Percentiles rank a stretch among this genome's conserved stretches.
phyloP scores from a whole-genome alignment of 2,113 vertebrate genomes.

The crab-eating macaque (Macaca fascicularis) region DNA sequence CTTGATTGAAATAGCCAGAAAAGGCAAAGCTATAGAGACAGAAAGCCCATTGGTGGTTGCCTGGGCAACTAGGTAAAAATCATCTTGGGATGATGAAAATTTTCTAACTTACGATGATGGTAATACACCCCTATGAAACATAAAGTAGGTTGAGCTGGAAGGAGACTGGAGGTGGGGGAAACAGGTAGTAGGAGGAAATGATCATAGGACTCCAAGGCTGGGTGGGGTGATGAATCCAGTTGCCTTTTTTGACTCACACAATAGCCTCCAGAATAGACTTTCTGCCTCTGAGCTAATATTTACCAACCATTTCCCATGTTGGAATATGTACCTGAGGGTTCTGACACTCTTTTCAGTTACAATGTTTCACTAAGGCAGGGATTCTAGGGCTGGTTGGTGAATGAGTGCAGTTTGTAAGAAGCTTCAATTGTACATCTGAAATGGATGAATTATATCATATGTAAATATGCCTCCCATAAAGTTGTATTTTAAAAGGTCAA shows the following conservation, averaged over 20 bases:
- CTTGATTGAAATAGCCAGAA: not conserved
- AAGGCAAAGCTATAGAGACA: not conserved
- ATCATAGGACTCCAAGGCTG: not conserved
- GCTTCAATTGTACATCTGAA: too few relatives aligned
- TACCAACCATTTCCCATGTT: not conserved
- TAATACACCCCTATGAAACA: not conserved
- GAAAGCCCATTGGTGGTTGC: not conserved
- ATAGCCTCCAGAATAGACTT: not conserved
- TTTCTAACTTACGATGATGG: not conserved
- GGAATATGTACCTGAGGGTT: not conserved
- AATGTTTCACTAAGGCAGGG: not conserved
- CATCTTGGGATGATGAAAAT: not conserved
- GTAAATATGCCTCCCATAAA: not conserved
- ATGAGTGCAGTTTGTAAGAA: not conserved
- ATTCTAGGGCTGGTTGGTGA: not conserved
- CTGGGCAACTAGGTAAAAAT: not conserved
- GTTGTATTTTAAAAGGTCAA: not conserved
- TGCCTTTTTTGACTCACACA: not conserved
- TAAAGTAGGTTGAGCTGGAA: not conserved
- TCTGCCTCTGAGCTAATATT: not conserved
- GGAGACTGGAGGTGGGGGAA: not conserved
- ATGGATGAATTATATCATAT: not conserved
- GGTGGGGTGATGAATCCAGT: not conserved
- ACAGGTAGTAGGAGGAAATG: not conserved
- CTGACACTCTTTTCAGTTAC: not conserved